These are phyloP conservation scores for Thysanoteuthis rhombus DNA, from an alignment of 2,888 invertebrate genomes.

Conservation along the genomic window DNA sequence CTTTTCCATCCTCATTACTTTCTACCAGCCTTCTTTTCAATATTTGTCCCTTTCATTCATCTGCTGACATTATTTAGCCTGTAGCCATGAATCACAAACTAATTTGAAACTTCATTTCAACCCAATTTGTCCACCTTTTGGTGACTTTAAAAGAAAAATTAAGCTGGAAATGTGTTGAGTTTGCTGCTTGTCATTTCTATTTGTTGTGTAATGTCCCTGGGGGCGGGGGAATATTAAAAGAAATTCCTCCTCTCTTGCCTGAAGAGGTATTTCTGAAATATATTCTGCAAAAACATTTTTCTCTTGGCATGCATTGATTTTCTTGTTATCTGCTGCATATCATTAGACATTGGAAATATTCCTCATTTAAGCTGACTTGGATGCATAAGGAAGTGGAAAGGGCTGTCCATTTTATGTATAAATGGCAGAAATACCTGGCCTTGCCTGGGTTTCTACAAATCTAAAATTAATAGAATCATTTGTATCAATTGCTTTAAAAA, in stretches of 20 bases:
- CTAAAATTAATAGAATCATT: no score
- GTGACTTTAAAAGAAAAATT: neutral
- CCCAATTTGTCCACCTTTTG: neutral
- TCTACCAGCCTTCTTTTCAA: neutral
- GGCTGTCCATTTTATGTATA: neutral
- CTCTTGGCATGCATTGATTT: neutral
- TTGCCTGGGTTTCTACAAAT: neutral
- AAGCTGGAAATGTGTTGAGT: constrained; percentile 14
- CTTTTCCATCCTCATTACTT: neutral
- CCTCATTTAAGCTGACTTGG: constrained; percentile 12
- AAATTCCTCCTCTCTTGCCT: neutral
- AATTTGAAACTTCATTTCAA: constrained; percentile 23
- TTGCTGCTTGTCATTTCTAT: constrained; percentile 12
- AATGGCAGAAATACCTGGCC: neutral
- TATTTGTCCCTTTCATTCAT: neutral
- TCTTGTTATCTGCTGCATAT: neutral
- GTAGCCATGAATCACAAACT: constrained; percentile 31
- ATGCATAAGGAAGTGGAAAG: neutral
- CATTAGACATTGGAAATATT: neutral
- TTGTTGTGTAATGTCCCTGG: neutral
- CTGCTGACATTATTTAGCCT: neutral
- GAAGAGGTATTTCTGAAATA: neutral
- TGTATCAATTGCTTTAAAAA: no score
- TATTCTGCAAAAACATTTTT: neutral
- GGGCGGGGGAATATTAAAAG: neutral